Conservation (phyloP, 2,797 vertebrate genomes). For the Podarcis siculus region DNA sequence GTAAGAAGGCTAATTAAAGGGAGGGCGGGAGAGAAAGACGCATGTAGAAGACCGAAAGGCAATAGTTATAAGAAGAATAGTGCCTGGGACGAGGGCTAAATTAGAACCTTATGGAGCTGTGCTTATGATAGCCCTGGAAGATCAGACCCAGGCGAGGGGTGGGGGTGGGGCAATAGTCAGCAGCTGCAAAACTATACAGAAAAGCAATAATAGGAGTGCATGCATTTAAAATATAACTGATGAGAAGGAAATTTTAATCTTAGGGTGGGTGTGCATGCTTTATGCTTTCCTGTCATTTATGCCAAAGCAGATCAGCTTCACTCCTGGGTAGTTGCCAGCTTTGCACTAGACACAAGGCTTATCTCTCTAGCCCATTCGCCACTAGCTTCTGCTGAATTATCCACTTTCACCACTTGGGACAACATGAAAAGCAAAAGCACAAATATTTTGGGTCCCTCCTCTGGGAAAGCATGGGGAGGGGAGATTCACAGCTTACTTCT, state of each 20-base stretch:
- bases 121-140: conserved; percentile 24
- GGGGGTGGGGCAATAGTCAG: conserved; percentile 30
- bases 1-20: conserved; percentile 73
- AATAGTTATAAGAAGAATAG: conserved; percentile 58
- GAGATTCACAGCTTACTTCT: not conserved
- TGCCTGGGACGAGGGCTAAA: conserved; percentile 47
- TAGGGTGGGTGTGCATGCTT: not conserved
- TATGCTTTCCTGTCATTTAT: conserved; percentile 10
- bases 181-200: conserved; percentile 43
- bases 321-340: not conserved
- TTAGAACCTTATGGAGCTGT: conserved; percentile 33
- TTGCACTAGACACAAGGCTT: not conserved
- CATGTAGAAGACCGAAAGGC: conserved; percentile 49
- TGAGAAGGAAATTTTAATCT: conserved; percentile 7
- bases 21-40: conserved; percentile 49
- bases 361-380: not conserved
- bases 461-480: not conserved
- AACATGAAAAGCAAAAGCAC: not conserved
- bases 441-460: not conserved
- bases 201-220: conserved; percentile 10
- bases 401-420: not conserved
- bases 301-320: not conserved
- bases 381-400: not conserved
- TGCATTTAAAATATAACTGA: not conserved
- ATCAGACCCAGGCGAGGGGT: conserved; percentile 12